phyloP scores from a whole-genome alignment of 2,797 vertebrate genomes.

The Siniperca obscura region DNA sequence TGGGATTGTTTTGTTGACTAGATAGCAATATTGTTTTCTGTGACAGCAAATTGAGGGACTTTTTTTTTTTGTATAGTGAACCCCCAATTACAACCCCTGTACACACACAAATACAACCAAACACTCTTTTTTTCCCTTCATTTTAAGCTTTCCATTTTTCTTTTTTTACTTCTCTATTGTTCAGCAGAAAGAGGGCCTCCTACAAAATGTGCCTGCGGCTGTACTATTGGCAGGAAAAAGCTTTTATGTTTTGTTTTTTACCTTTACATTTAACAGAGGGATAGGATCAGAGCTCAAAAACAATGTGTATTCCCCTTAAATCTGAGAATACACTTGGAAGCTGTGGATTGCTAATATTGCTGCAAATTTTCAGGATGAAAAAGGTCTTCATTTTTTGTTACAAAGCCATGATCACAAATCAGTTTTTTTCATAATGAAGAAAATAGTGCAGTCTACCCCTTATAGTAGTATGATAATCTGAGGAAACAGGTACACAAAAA shows the following conservation, averaged over 20 bases:
- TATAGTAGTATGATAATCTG: not conserved
- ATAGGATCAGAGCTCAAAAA: conserved; percentile 13
- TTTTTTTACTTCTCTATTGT: conserved; percentile 10
- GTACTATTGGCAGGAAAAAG: conserved; percentile 21
- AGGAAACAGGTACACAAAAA: conserved; percentile 5
- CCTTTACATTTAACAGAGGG: conserved; percentile 12
- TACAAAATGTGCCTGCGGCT: conserved; percentile 7
- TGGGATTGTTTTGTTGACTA: conserved; percentile 27
- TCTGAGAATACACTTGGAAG: not conserved
- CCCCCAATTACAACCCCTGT: not conserved
- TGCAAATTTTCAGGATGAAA: not conserved
- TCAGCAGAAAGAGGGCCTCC: not conserved
- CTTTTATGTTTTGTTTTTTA: conserved; percentile 29
- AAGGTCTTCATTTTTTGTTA: not conserved
- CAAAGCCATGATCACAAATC: not conserved
- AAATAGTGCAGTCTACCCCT: not conserved
- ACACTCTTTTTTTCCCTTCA: not conserved
- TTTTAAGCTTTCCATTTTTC: conserved; percentile 1
- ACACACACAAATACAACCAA: conserved; percentile 8
- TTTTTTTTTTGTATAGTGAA: conserved; percentile 1
- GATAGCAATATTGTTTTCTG: not conserved
- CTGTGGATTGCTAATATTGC: not conserved
- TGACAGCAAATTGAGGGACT: conserved; percentile 11
- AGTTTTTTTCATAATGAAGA: not conserved
- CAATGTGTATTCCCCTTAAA: not conserved